Evolutionary conservation across 2,888 invertebrate genomes (phyloP), one percentile per base, ranked within the genome.

Genomic region (Chelonus formosanus): DNA sequence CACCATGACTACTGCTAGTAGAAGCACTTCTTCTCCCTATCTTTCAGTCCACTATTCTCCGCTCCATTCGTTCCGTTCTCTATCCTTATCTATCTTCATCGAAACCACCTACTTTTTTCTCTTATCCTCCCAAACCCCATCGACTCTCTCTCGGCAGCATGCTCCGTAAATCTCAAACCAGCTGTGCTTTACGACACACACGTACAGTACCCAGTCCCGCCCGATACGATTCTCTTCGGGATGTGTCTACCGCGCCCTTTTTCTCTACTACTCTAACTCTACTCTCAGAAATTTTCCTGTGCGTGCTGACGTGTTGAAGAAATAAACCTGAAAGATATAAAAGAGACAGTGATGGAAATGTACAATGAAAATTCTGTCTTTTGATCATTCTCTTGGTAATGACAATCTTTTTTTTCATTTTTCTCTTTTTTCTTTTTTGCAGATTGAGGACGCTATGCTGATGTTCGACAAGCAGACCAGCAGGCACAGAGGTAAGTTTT

Each of bases 381-480:
- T 57, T 57, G 6, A 43, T 57, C 45, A 44, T 50, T 5, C n/a
- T n/a, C 31, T 43, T 43, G n/a, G 32, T 20, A 31, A 5, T 44
- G 31, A 32, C 20, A 7, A 31, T 59, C 36, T 8, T 48, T 54
- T 70, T 2, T 48, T 35, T 50, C 5, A 40, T 31, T 8, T 3
- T 58, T 20, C 8, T 71, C 52, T 34, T 72, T 67, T 74, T 70
- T 84, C 81, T 85, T 84, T 87, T 86, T 94, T 95, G 71, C 93
- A 97, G 97, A 97, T 98, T 86, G 97, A 98, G 87, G 98, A 98
- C 86, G 98, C 98, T 81, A 99, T 99, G 98, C 91, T 99, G 86
- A 99, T 99, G 99, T 99, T 98, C 88, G 99, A 99, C 89, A 99
- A 99, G 91, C 97, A 98, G 86, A 99, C 99, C 85, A 98, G 98